These are phyloP conservation scores for Netta rufina DNA, from an alignment of 2,797 vertebrate genomes.

Conservation along the genomic window DNA sequence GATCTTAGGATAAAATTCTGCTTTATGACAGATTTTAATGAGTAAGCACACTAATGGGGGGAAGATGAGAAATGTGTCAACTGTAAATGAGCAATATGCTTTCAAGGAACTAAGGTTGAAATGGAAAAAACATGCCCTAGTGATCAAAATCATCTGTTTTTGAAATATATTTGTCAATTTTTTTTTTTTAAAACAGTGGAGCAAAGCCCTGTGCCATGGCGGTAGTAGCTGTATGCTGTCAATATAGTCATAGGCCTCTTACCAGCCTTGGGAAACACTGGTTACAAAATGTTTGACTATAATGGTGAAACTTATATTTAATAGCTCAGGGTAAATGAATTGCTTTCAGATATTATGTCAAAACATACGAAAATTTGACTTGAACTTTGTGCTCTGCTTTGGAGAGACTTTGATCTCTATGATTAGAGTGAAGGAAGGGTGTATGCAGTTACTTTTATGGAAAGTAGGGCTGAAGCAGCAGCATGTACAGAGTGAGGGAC, in stretches of 20 bases:
- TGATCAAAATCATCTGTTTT: background rate
- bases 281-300: slow-evolving; percentile 12
- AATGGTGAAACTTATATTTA: background rate
- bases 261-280: background rate
- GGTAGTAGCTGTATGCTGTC: background rate
- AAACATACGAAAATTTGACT: background rate
- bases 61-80: background rate
- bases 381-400: background rate
- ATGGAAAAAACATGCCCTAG: background rate
- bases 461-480: background rate
- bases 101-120: background rate
- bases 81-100: background rate
- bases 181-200: background rate
- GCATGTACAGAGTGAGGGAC: background rate
- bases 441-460: background rate
- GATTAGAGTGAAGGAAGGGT: background rate
- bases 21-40: background rate
- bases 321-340: background rate
- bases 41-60: background rate
- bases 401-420: background rate
- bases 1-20: background rate
- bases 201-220: background rate
- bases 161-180: background rate
- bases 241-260: background rate
- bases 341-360: background rate